phyloP scores from a whole-genome alignment of 2,113 vertebrate genomes.

The Alosa alosa region DNA sequence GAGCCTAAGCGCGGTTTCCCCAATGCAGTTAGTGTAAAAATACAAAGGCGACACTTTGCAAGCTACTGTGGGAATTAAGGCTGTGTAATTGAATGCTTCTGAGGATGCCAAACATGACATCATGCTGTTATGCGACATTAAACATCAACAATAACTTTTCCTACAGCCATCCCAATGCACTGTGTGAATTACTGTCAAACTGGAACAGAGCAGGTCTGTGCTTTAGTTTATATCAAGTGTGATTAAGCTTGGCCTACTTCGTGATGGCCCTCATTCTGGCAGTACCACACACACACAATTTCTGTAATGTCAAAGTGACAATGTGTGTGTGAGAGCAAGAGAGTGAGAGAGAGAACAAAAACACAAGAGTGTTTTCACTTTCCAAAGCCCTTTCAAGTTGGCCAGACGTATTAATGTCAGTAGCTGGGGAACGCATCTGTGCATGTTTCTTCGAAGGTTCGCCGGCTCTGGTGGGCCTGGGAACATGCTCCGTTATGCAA shows the following conservation, averaged over 20 bases:
- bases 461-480: slow-evolving; percentile 54
- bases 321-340: too few relatives aligned
- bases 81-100: neutral
- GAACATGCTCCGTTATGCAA: slow-evolving; percentile 70
- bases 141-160: neutral
- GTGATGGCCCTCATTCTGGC: neutral
- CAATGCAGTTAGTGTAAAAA: neutral
- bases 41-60: neutral
- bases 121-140: neutral
- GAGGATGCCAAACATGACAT: neutral
- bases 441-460: slow-evolving; percentile 59
- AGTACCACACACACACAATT: neutral
- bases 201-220: neutral
- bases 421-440: slow-evolving; percentile 14
- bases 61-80: slow-evolving; percentile 1
- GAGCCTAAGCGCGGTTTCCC: neutral
- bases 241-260: neutral
- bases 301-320: neutral
- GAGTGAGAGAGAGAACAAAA: slow-evolving; percentile 16
- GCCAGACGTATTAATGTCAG: neutral
- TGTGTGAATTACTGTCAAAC: neutral
- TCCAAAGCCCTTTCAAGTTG: neutral
- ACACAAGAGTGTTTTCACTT: slow-evolving; percentile 6
- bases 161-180: slow-evolving; percentile 15
- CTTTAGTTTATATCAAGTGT: neutral